Evolutionary conservation across 2,113 vertebrate genomes (phyloP).

Genomic region (Lamprotornis superbus): DNA sequence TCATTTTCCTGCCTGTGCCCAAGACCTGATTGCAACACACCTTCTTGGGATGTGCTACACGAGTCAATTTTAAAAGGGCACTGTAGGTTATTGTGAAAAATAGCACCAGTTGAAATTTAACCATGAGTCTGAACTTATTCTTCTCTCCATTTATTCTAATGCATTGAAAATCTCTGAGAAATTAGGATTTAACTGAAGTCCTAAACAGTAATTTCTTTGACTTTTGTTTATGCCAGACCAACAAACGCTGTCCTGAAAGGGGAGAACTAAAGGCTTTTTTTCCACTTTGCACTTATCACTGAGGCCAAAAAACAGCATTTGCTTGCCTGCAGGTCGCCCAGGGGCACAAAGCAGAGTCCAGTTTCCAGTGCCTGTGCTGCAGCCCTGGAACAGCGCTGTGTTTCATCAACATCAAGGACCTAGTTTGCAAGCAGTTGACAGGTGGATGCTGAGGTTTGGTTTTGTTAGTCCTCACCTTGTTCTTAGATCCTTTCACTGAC

Average conservation of each 20-base stretch:
- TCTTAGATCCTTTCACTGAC: background rate
- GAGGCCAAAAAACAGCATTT: fast-evolving
- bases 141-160: background rate
- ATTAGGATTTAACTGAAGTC: background rate
- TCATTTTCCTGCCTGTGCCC: background rate
- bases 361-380: background rate
- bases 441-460: fast-evolving
- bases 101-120: background rate
- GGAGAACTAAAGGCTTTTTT: background rate
- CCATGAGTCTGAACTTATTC: fast-evolving
- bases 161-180: background rate
- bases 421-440: background rate
- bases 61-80: background rate
- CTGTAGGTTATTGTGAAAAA: background rate
- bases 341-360: background rate
- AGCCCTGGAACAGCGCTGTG: background rate
- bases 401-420: background rate
- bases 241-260: fast-evolving
- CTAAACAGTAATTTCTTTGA: too few species aligned
- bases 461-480: background rate
- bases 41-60: background rate
- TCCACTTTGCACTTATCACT: fast-evolving
- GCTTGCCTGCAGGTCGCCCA: background rate
- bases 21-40: fast-evolving
- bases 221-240: background rate